Percentiles rank a stretch among this genome's conserved stretches.
Evolutionary conservation across 2,888 invertebrate species (phyloP).

Genomic region (Melanargia galathea): DNA sequence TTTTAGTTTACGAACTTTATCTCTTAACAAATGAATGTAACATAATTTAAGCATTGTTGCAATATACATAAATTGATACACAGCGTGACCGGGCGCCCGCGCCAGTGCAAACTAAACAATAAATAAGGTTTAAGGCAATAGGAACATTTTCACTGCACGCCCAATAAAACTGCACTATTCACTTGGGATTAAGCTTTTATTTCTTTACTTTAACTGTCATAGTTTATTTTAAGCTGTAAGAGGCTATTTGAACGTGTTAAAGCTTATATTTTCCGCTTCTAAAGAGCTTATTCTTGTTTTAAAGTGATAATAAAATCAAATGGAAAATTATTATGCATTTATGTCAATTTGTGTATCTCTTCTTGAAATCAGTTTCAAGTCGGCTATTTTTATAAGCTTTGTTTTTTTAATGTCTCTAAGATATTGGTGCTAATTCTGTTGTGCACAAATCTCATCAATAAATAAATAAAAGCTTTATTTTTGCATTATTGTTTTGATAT

Average conservation of each 20-base stretch:
- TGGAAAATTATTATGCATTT: background rate
- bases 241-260: background rate
- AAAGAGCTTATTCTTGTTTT: constrained; percentile 8
- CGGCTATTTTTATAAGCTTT: too few relatives aligned
- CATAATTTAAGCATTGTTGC: background rate
- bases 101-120: constrained; percentile 14
- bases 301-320: background rate
- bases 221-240: constrained; percentile 1
- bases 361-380: background rate
- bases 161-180: constrained; percentile 22
- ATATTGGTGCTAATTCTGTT: too few relatives aligned
- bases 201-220: background rate
- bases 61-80: constrained; percentile 8
- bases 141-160: constrained; percentile 18
- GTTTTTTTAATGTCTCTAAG: too few relatives aligned
- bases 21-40: too few relatives aligned
- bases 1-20: too few relatives aligned
- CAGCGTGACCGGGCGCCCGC: background rate
- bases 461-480: too few relatives aligned
- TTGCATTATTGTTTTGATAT: too few relatives aligned
- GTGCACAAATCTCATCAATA: too few relatives aligned
- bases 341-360: background rate
- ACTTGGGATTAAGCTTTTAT: constrained; percentile 16
- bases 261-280: background rate
- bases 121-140: constrained; percentile 22